phyloP scores from a whole-genome alignment of 2,113 vertebrate species.

The Limanda limanda region DNA sequence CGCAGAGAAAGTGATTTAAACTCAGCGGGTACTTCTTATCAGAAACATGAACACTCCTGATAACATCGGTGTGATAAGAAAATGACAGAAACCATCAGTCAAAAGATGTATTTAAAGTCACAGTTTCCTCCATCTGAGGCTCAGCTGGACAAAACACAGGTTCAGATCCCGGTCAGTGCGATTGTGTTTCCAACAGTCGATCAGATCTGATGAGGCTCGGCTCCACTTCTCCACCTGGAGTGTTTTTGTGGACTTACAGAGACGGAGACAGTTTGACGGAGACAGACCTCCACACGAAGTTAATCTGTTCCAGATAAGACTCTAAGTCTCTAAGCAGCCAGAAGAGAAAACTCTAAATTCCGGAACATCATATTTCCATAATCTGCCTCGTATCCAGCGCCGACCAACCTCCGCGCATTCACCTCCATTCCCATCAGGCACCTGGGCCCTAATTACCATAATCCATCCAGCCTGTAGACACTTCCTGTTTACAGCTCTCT shows the following conservation, averaged over 20 bases:
- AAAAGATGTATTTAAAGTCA: too few species aligned
- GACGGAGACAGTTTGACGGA: not conserved
- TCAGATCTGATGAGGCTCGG: not conserved
- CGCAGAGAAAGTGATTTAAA: too few species aligned
- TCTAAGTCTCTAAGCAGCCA: conserved; percentile 42
- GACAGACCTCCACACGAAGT: conserved; percentile 28
- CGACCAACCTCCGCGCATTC: conserved; percentile 33
- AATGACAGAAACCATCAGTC: too few species aligned
- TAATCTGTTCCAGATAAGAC: conserved; percentile 52
- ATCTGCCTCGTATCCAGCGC: conserved; percentile 57
- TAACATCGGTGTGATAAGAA: too few species aligned
- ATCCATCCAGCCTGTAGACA: conserved; percentile 49
- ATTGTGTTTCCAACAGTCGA: too few species aligned
- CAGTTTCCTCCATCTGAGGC: too few species aligned
- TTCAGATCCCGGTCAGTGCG: too few species aligned
- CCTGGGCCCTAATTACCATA: conserved; percentile 65
- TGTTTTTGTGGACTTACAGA: not conserved
- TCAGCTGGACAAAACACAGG: too few species aligned
- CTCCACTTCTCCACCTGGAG: not conserved
- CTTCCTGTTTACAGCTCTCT: conserved; percentile 57
- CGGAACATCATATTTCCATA: conserved; percentile 67
- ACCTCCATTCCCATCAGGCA: conserved; percentile 66
- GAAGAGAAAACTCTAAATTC: conserved; percentile 40
- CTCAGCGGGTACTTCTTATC: too few species aligned
- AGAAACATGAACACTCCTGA: too few species aligned